Evolutionary conservation across 2,113 vertebrate genomes (phyloP).

Genomic region (Nerophis ophidion): DNA sequence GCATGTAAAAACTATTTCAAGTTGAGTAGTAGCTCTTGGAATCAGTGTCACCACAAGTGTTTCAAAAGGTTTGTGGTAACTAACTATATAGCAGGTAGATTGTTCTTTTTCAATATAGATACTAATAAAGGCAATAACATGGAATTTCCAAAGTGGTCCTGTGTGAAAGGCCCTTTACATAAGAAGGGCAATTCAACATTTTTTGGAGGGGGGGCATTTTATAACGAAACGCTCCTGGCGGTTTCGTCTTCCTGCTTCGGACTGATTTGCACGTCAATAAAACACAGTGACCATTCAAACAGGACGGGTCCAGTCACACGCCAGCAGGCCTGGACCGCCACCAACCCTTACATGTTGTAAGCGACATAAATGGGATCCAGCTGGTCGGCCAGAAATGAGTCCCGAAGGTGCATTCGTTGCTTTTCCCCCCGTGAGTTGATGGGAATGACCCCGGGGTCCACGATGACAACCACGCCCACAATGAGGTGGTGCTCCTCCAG

Average conservation of each 20-base stretch:
- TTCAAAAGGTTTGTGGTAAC: conserved; percentile 21
- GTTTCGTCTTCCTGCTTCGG: conserved; percentile 13
- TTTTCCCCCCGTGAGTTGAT: conserved; percentile 98
- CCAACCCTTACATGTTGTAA: conserved; percentile 89
- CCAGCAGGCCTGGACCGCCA: conserved; percentile 4
- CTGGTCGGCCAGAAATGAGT: conserved; percentile 95
- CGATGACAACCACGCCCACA: conserved; percentile 94
- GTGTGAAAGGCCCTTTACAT: conserved; percentile 13
- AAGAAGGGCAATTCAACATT: conserved; percentile 23
- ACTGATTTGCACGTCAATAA: conserved; percentile 33
- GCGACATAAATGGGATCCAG: conserved; percentile 97
- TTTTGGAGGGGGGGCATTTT: conserved; percentile 7
- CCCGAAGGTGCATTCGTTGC: conserved; percentile 95
- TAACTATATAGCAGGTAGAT: background rate
- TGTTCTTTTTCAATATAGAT: background rate
- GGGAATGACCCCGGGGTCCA: conserved; percentile 94
- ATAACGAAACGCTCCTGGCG: background rate
- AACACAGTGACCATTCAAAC: conserved; percentile 60
- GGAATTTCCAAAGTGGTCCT: conserved; percentile 28
- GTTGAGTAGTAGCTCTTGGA: conserved; percentile 35
- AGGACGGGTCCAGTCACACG: conserved; percentile 43
- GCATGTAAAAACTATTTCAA: conserved; percentile 47
- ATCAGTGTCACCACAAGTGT: conserved; percentile 27
- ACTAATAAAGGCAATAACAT: conserved; percentile 19
- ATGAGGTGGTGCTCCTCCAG: conserved; percentile 97